Base-by-base conservation (phyloP, 2,113 vertebrate species). In the Sinocyclocheilus maitianheensis region DNA sequence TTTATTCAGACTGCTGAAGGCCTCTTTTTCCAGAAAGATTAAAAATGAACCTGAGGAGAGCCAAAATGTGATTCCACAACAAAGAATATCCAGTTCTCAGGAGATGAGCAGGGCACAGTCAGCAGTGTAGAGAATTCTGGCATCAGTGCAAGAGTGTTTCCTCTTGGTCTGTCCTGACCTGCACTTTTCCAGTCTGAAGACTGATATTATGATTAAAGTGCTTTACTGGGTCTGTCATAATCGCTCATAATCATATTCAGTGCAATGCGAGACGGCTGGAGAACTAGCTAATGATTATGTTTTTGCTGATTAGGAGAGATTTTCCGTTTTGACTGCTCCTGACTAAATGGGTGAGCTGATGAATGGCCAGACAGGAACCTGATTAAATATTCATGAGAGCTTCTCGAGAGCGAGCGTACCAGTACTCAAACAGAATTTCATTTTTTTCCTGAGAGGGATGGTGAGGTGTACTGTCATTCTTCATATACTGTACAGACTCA, bases 361-460 rank as follows among this genome's bases (percentile, higher is more conserved):
- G 82, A 86, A 78, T 75, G 81, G 87, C 67, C 82, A 89, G 77
- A 87, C 46, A 86, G 53, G 82, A 84, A 75, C 37, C 75, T 84
- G 62, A 84, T 90, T 63, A 89, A 90, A 90, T 87, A 90, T 90
- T 89, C 53, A 90, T 84, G 84, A 87, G 58, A 84, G 77, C 81
- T 77, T 78, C 30, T 37, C 43, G 5, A 77, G 76, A 77, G 51
- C 46, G 3, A 77, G 51, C 46, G 3, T 65, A 78, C 20, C 72
- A 82, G 77, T 80, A 81, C 80, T 87, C 69, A 79, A 72, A 81
- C 65, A 53, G 51, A 55, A 75, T 75, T 65, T 30, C 11, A n/a
- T 71, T 77, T 86, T 43, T 43, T 76, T 83, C 79, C 71, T 71
- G 13, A 63, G 65, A 26, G 48, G 75, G 2, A 63, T 30, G 20